Evolutionary conservation across 2,113 vertebrate genomes (phyloP).

Genomic region (Paramisgurnus dabryanus): DNA sequence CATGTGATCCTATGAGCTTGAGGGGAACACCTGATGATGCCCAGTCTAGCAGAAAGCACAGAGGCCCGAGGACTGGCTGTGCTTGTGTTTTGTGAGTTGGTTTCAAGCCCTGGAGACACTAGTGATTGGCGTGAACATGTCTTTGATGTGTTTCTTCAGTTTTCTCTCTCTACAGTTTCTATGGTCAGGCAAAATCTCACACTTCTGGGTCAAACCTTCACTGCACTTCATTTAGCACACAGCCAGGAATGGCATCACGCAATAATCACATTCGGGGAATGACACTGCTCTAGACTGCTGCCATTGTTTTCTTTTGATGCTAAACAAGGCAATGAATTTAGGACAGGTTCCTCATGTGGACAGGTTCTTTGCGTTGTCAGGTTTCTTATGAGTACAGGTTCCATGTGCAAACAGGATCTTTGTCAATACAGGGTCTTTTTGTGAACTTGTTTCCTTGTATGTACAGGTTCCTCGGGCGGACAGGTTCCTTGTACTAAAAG

Average conservation of each 20-base stretch:
- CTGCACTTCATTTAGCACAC: background rate
- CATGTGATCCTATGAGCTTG: constrained; percentile 13
- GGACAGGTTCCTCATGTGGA: too few relatives aligned
- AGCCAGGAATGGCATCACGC: background rate
- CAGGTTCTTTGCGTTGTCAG: too few relatives aligned
- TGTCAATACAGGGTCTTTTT: too few relatives aligned
- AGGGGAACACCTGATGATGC: constrained; percentile 19
- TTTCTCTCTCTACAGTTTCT: background rate
- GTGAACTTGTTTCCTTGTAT: too few relatives aligned
- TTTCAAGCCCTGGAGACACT: background rate
- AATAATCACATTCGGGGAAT: background rate
- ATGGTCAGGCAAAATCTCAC: constrained; percentile 10
- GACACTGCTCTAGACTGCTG: background rate
- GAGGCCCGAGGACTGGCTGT: background rate
- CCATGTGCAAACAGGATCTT: too few relatives aligned
- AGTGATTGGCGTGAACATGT: background rate
- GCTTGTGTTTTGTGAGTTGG: constrained; percentile 20
- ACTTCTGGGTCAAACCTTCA: constrained; percentile 10
- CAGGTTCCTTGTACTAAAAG: too few relatives aligned
- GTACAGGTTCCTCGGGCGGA: too few relatives aligned
- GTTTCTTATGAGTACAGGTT: too few relatives aligned
- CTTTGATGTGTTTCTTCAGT: constrained; percentile 20
- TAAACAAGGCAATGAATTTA: too few relatives aligned
- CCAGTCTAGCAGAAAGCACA: constrained; percentile 8
- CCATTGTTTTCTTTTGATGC: background rate